These are phyloP conservation scores for Myotis daubentonii DNA, from an alignment of 2,797 vertebrate genomes.

Conservation along the genomic window DNA sequence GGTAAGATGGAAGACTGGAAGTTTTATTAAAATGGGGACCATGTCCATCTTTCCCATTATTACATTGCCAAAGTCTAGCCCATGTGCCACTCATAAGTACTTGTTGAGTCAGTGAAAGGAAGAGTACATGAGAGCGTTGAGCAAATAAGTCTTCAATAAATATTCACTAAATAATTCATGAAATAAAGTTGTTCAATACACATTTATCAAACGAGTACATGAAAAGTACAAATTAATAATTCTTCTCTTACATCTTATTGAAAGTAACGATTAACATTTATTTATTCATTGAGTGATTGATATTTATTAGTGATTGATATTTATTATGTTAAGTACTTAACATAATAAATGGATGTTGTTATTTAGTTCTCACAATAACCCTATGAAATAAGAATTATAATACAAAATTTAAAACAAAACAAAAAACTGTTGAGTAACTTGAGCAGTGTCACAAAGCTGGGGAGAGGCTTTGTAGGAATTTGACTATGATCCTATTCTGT, in stretches of 20 bases:
- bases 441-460: not conserved
- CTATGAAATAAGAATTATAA: not conserved
- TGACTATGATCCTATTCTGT: not conserved
- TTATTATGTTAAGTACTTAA: not conserved
- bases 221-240: not conserved
- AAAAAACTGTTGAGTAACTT: constrained; percentile 20
- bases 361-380: not conserved
- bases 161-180: constrained; percentile 9
- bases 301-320: not conserved
- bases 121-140: not conserved
- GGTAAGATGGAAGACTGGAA: not conserved
- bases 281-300: not conserved
- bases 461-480: not conserved
- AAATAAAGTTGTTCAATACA: constrained; percentile 19
- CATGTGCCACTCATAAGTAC: not conserved
- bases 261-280: constrained; percentile 24
- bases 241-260: not conserved
- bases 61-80: not conserved
- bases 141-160: constrained; percentile 9
- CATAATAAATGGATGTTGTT: not conserved
- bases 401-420: not conserved
- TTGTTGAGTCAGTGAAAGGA: not conserved
- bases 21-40: not conserved
- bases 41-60: not conserved
- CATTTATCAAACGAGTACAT: constrained; percentile 40